These are phyloP conservation scores for Chaetorhynchus papuensis DNA, from an alignment of 2,113 vertebrate genomes.

Conservation along the genomic window DNA sequence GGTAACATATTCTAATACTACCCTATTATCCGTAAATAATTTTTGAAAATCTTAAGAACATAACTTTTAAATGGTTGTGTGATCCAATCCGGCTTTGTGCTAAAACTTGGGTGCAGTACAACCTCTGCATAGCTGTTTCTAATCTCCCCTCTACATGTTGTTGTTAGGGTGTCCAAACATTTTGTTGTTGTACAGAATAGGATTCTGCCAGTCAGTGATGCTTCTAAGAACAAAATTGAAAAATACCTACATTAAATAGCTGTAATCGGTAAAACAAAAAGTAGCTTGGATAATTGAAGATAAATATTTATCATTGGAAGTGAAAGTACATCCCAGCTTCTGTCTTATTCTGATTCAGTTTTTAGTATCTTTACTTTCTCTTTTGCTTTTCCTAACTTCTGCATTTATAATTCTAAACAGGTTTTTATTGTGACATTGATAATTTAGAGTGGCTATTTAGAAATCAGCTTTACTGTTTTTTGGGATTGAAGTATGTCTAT, in stretches of 20 bases:
- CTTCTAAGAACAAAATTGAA: neutral
- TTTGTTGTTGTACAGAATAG: neutral
- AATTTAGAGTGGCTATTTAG: neutral
- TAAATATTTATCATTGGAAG: neutral
- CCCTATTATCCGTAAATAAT: accelerated
- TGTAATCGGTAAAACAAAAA: neutral
- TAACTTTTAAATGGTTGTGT: neutral
- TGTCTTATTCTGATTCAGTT: neutral
- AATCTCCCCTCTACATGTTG: neutral
- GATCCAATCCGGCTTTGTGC: neutral
- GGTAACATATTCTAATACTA: neutral
- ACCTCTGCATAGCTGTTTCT: neutral
- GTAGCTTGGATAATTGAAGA: neutral
- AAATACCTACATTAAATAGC: neutral
- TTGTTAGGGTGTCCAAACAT: neutral
- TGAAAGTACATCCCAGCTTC: neutral
- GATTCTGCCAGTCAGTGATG: neutral
- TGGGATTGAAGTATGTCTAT: neutral
- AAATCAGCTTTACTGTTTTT: neutral
- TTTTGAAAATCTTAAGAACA: neutral
- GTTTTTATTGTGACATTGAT: neutral
- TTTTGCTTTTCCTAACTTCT: neutral
- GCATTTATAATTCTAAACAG: neutral
- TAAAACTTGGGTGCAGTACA: neutral
- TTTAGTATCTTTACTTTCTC: neutral